phyloP scores from a whole-genome alignment of 2,113 vertebrate species.

The Megaleporinus macrocephalus region DNA sequence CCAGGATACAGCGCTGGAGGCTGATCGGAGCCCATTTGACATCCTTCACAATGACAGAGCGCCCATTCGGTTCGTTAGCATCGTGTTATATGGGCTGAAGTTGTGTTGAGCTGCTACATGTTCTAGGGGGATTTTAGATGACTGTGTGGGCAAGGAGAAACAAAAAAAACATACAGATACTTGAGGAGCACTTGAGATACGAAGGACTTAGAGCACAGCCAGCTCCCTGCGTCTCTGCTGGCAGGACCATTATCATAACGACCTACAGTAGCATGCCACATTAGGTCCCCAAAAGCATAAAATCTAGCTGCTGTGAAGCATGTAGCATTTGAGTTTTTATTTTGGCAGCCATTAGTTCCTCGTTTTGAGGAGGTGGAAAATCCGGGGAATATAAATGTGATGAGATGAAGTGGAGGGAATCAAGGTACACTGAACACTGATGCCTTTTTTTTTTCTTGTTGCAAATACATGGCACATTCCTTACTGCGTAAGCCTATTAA shows the following conservation, averaged over 20 bases:
- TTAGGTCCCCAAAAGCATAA: conserved; percentile 46
- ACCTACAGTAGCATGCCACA: conserved; percentile 40
- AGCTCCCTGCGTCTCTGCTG: conserved; percentile 20
- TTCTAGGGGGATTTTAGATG: conserved; percentile 17
- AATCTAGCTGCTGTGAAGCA: conserved; percentile 30
- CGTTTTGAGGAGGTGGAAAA: conserved; percentile 42
- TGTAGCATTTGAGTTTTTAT: conserved; percentile 17
- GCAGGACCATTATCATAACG: conserved; percentile 50
- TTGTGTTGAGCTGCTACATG: neutral
- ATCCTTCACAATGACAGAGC: conserved; percentile 28
- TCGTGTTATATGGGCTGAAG: neutral
- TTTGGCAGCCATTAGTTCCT: conserved; percentile 41
- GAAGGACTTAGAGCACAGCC: conserved; percentile 32
- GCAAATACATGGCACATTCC: conserved; percentile 36
- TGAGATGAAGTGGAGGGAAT: conserved; percentile 27
- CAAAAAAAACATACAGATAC: conserved; percentile 11
- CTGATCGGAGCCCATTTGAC: conserved; percentile 44
- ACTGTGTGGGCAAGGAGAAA: neutral
- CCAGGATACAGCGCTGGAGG: conserved; percentile 29
- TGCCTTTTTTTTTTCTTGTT: conserved; percentile 4
- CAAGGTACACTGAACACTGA: conserved; percentile 42
- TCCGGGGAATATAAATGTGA: conserved; percentile 44
- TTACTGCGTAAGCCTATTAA: conserved; percentile 39
- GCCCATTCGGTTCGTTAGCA: conserved; percentile 26
- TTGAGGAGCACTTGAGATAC: conserved; percentile 31